phyloP scores from a whole-genome alignment of 2,797 vertebrate genomes.

The Pseudochirops corinnae region DNA sequence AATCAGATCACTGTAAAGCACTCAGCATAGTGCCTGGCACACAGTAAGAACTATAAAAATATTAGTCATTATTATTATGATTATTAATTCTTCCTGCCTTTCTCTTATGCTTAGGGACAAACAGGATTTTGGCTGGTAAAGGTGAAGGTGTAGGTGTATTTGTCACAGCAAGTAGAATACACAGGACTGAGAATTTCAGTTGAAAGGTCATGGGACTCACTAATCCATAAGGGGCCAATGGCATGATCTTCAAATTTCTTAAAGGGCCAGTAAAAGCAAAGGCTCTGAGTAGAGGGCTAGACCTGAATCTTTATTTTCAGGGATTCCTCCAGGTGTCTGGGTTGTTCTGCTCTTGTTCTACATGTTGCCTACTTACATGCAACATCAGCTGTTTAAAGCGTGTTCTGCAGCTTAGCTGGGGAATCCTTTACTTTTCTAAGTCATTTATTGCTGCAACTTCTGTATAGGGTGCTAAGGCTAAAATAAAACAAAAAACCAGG shows the following conservation, averaged over 20 bases:
- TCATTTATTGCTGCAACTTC: neutral
- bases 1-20: neutral
- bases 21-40: neutral
- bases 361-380: no score
- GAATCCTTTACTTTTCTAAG: no score
- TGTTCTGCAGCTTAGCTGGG: no score
- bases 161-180: neutral
- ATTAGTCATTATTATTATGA: no score
- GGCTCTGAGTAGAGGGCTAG: no score
- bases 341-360: no score
- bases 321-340: neutral
- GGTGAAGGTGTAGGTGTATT: neutral
- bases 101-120: neutral
- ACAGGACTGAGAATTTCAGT: neutral
- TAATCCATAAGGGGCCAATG: neutral
- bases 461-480: neutral
- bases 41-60: neutral
- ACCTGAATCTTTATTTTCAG: no score
- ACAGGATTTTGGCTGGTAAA: neutral
- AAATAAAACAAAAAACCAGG: neutral
- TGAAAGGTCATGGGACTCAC: neutral
- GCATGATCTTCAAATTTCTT: neutral
- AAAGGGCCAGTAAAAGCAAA: neutral
- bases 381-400: no score
- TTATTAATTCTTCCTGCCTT: neutral